Conservation (phyloP, 2,888 invertebrate genomes). For the Hydrotaea diabolus region DNA sequence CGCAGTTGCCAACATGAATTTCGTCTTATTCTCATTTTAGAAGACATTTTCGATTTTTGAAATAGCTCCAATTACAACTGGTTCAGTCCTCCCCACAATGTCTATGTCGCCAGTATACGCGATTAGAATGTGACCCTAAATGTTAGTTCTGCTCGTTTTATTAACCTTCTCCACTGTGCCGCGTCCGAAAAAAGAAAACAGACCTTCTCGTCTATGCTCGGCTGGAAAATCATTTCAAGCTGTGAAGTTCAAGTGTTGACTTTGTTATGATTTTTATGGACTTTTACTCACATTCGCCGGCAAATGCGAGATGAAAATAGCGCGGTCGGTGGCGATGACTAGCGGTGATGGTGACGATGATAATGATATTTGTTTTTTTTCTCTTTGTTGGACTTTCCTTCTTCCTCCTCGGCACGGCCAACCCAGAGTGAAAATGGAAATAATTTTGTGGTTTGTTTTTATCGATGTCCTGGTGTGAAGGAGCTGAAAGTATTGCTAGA, state of each 20-base stretch:
- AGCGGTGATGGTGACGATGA: conserved; percentile 25
- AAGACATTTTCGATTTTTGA: no score
- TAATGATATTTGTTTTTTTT: conserved; percentile 36
- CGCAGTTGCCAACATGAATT: no score
- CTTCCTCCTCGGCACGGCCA: background rate
- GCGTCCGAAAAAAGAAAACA: background rate
- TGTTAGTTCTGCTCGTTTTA: no score
- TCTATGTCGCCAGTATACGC: no score
- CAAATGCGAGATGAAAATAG: background rate
- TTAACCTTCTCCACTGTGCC: background rate
- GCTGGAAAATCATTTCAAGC: conserved; percentile 68
- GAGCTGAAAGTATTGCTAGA: background rate
- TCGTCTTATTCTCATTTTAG: no score
- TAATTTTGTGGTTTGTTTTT: conserved; percentile 47
- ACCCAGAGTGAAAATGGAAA: conserved; percentile 28
- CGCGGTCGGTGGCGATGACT: background rate
- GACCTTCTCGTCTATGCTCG: background rate
- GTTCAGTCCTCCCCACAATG: no score
- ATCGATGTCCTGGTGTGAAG: conserved; percentile 47
- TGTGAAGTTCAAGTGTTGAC: conserved; percentile 74
- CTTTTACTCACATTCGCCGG: conserved; percentile 51
- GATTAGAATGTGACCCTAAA: no score
- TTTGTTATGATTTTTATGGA: conserved; percentile 68
- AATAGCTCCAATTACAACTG: no score
- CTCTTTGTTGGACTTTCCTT: background rate